These are phyloP conservation scores for Sphyrna mokarran DNA, from an alignment of 2,113 vertebrate genomes.

Conservation along the genomic window DNA sequence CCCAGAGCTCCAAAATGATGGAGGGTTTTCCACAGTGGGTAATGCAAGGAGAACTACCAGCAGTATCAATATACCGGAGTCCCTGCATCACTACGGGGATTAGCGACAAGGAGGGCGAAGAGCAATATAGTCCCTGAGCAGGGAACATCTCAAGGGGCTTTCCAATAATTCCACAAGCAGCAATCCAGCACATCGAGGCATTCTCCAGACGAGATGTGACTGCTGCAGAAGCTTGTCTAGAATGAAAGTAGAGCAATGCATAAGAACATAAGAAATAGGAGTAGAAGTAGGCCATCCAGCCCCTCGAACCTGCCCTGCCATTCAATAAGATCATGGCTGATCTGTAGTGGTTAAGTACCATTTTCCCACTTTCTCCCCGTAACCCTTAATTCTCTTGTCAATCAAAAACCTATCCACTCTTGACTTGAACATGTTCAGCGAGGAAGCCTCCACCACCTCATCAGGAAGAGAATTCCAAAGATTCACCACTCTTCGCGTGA, in stretches of 20 bases:
- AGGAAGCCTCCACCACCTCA: no score
- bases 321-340: no score
- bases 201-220: not conserved
- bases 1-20: not conserved
- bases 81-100: not conserved
- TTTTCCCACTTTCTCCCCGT: no score
- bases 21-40: not conserved
- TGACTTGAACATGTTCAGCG: no score
- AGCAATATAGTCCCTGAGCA: not conserved
- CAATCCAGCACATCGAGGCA: not conserved
- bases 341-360: no score
- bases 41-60: not conserved
- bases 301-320: no score
- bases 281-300: no score
- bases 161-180: not conserved
- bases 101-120: not conserved
- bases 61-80: not conserved
- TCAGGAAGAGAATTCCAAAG: no score
- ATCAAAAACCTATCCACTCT: no score
- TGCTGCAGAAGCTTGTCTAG: not conserved
- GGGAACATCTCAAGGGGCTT: not conserved
- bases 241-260: not conserved
- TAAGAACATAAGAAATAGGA: no score
- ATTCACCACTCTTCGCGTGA: no score
- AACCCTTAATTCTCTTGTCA: no score